phyloP scores from a whole-genome alignment of 2,113 vertebrate genomes.

The Oncorhynchus keta region DNA sequence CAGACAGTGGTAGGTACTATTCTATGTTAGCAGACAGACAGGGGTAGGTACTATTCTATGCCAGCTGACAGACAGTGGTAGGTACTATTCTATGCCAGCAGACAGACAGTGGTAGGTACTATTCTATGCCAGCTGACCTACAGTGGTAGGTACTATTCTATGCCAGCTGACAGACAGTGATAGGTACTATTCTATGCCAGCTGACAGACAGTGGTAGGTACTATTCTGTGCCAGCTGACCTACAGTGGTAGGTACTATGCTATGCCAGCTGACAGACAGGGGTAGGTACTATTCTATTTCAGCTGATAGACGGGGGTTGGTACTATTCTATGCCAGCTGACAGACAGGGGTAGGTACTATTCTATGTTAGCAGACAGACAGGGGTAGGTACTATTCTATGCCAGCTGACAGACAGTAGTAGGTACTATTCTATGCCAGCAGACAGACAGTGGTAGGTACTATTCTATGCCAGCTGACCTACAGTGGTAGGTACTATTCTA shows the following conservation, averaged over 20 bases:
- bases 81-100: no score
- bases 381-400: neutral
- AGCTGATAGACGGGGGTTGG: neutral
- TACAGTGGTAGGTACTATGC: neutral
- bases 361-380: neutral
- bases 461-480: neutral
- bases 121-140: slow-evolving; percentile 10
- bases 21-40: slow-evolving; percentile 9
- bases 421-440: slow-evolving; percentile 4
- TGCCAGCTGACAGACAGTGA: neutral
- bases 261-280: slow-evolving; percentile 11
- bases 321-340: slow-evolving; percentile 3
- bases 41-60: slow-evolving; percentile 7
- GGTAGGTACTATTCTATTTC: no score
- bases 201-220: neutral
- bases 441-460: neutral
- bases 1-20: neutral
- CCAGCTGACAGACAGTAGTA: neutral
- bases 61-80: neutral
- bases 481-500: neutral
- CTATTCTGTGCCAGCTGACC: neutral
- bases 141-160: neutral
- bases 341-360: neutral
- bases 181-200: neutral
- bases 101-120: neutral